Percentiles rank a stretch among this genome's conserved stretches.
These are phyloP conservation scores for Drepanosiphum platanoidis DNA, from an alignment of 2,888 invertebrate genomes.

Conservation along the genomic window DNA sequence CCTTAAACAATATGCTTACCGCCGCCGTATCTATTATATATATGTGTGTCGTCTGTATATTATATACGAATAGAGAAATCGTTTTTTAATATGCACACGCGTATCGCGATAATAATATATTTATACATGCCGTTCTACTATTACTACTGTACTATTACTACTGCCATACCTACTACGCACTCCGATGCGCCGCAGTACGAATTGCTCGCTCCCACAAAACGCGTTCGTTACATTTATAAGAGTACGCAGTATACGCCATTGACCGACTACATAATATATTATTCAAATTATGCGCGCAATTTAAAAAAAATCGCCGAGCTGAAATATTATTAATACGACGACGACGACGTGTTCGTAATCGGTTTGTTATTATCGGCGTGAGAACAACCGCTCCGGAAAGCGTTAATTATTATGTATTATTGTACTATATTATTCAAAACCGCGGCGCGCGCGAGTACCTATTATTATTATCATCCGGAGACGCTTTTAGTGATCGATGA, in stretches of 20 bases:
- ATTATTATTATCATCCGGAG: not conserved
- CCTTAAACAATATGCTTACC: not conserved
- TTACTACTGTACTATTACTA: too few species aligned
- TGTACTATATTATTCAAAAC: conserved; percentile 14
- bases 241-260: too few species aligned
- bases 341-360: not conserved
- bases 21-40: not conserved
- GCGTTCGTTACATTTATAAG: too few species aligned
- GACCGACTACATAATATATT: too few species aligned
- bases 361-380: conserved; percentile 18
- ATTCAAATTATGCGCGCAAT: too few species aligned
- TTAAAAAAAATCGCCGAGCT: too few species aligned
- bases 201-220: too few species aligned
- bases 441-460: not conserved
- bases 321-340: too few species aligned
- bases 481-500: conserved; percentile 29
- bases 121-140: not conserved
- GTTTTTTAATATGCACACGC: conserved; percentile 24
- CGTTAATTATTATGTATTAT: conserved; percentile 40
- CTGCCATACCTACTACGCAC: not conserved
- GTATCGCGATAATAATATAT: too few species aligned
- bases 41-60: conserved; percentile 15
- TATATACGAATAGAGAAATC: conserved; percentile 18
- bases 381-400: conserved; percentile 11
- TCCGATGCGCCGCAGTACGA: too few species aligned